Conservation (phyloP, 2,113 vertebrate genomes). For the Stegostoma tigrinum region DNA sequence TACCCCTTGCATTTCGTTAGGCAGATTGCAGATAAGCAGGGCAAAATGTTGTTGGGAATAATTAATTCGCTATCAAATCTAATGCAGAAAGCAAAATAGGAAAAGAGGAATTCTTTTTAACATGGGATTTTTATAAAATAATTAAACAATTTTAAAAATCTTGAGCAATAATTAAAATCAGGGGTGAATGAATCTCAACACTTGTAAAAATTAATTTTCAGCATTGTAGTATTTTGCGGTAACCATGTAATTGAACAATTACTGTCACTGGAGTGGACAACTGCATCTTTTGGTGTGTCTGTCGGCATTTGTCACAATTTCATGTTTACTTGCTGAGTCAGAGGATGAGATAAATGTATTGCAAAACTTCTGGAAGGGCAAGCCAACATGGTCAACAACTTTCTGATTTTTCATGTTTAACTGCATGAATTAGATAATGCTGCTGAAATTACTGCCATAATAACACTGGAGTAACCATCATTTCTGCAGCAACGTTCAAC, state of each 20-base stretch:
- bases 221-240: too few relatives aligned
- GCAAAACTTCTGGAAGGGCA: neutral
- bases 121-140: neutral
- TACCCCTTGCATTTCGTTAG: neutral
- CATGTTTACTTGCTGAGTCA: neutral
- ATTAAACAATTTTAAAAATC: neutral
- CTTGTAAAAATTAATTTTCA: neutral
- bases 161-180: neutral
- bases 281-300: neutral
- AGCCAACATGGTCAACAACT: neutral
- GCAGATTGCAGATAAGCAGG: neutral
- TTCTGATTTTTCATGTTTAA: neutral
- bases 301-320: neutral
- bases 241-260: too few relatives aligned
- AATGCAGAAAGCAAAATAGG: neutral
- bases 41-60: neutral
- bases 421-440: neutral
- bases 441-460: neutral
- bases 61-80: neutral
- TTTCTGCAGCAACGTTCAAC: neutral
- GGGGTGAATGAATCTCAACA: neutral
- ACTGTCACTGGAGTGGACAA: too few relatives aligned
- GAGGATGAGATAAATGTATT: neutral
- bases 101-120: neutral
- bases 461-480: neutral